A percentile compares a stretch with the other conserved stretches of the same genome.
phyloP scores from a whole-genome alignment of 2,797 vertebrate genomes.

The Acipenser transmontanus region DNA sequence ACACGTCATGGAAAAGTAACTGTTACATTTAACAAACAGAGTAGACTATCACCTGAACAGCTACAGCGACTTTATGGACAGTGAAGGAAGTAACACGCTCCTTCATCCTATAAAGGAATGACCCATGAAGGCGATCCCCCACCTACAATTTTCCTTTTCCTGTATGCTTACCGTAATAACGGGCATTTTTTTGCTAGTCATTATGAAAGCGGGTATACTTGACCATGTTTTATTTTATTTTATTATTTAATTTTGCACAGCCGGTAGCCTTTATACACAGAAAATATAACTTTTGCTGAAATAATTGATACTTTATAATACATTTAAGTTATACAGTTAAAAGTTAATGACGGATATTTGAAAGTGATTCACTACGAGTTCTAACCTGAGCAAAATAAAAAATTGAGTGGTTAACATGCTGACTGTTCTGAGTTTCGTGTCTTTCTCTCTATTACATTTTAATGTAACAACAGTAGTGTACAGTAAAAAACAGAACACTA shows the following conservation, averaged over 20 bases:
- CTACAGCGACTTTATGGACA: not conserved
- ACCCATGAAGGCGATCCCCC: slow-evolving; percentile 43
- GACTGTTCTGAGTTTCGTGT: not conserved
- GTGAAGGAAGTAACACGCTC: not conserved
- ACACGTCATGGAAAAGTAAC: too few species aligned
- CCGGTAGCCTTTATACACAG: too few species aligned
- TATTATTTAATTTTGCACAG: too few species aligned
- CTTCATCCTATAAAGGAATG: slow-evolving; percentile 33
- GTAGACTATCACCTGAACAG: not conserved
- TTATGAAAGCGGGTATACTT: slow-evolving; percentile 49
- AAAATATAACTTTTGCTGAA: too few species aligned
- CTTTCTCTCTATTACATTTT: not conserved
- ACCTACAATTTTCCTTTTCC: slow-evolving; percentile 57
- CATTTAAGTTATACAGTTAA: not conserved
- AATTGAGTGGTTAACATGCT: not conserved
- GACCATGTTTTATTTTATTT: slow-evolving; percentile 26
- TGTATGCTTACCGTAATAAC: slow-evolving; percentile 51
- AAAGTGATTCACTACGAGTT: not conserved
- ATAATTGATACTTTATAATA: too few species aligned
- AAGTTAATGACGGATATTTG: not conserved
- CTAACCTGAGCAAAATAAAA: not conserved
- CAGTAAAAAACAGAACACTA: too few species aligned
- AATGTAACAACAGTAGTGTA: not conserved
- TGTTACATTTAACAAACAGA: not conserved
- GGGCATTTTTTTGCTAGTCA: slow-evolving; percentile 46